These are phyloP conservation scores for Scaptomyza hsui DNA, from an alignment of 1,140 invertebrate genomes.

Conservation along the genomic window DNA sequence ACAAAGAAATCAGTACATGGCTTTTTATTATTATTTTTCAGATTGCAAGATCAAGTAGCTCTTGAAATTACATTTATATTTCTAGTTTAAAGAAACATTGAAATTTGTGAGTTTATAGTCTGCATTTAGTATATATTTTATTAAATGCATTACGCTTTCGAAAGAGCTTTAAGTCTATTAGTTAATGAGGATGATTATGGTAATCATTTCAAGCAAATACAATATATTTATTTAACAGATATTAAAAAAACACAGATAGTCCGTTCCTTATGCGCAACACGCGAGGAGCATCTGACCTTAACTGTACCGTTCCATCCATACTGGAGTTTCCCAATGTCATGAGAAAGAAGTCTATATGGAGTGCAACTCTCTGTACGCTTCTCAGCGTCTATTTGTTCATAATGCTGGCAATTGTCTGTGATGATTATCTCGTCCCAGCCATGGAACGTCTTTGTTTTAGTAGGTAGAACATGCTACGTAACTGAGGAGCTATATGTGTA, in stretches of 20 bases:
- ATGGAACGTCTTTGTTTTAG: constrained; percentile 93
- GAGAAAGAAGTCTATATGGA: constrained; percentile 88
- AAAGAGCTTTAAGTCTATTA: background rate
- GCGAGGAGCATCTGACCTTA: constrained; percentile 74
- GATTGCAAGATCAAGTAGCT: too few species aligned
- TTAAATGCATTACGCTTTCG: constrained; percentile 3
- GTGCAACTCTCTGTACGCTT: constrained; percentile 88
- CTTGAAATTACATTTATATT: background rate
- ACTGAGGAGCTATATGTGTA: background rate
- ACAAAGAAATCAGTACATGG: constrained; percentile 37
- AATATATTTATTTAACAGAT: too few species aligned
- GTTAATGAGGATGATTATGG: constrained; percentile 16
- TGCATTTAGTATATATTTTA: background rate
- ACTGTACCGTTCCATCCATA: constrained; percentile 90
- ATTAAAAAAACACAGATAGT: too few species aligned
- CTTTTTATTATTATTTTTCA: background rate
- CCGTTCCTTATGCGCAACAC: background rate
- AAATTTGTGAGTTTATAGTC: background rate
- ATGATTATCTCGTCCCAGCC: constrained; percentile 94
- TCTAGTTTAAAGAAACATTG: background rate
- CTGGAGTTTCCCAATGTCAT: constrained; percentile 91
- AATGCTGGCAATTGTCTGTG: constrained; percentile 92
- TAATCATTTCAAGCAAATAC: too few species aligned
- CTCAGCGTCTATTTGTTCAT: constrained; percentile 92
- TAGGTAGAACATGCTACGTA: constrained; percentile 84